Evolutionary conservation across 2,113 vertebrate genomes (phyloP), one percentile per base, ranked within the genome.

Genomic region (Labrus mixtus): DNA sequence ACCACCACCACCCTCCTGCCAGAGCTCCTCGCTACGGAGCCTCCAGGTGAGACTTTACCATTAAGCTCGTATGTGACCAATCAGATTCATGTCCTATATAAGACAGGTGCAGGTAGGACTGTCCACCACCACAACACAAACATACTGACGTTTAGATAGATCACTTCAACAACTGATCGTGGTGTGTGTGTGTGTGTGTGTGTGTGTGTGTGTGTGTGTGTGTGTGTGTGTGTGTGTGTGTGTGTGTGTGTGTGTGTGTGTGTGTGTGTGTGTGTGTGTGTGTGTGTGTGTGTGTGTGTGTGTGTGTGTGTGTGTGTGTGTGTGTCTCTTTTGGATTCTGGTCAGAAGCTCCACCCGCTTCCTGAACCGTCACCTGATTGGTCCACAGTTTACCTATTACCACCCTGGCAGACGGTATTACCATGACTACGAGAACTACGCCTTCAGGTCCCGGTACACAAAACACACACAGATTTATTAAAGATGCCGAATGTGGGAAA

Each of bases 1-100:
- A 66, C 10, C 81, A 82, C 8, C 46, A 48, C 56, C 45, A 41
- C 46, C 56, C 69, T 11, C 15, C 85, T 83, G 90, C 91, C 54
- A 88, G 96, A 33, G 86, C 94, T 8, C 91, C 92, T 25, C 93
- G 95, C 16, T 95, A 94, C 0, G 94, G 95, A 10, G 73, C 95
- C 3, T 85, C 94, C 3, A 97, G 97, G 97, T 99, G 85, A n/a
- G 92, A 2, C 48, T 46, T 6, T 5, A 46, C 45, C 39, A 41
- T 25, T 25, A 25, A 25, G 25, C 25, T 2, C 25, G 25, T 25
- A 2, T 25, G 25, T 25, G 3, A 3, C 29, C 29, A 33, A 33
- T 33, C 29, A 33, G 29, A 33, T 6, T 33, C 29, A 33, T 4
- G 29, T 6, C 6, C 29, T 6, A 25, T 25, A 3, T 25, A 25